Evolutionary conservation across 2,888 invertebrate genomes (phyloP), one percentile per base, ranked within the genome.

Genomic region (Acronicta alni): DNA sequence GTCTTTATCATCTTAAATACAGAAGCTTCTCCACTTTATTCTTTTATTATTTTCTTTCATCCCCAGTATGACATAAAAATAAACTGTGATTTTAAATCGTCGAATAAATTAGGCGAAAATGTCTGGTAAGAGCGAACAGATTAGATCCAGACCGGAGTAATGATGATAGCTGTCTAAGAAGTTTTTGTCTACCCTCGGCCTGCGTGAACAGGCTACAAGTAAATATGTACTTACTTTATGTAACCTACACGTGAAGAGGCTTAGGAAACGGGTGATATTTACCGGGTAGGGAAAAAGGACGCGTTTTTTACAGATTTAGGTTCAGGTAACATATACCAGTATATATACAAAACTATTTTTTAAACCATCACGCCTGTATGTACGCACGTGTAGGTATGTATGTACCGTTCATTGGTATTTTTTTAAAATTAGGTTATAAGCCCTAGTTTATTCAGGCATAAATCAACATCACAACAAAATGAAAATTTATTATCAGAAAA

Each of bases 41-140:
- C 14, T 5, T 5, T 32, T 32, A 35, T 35, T 35, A n/a, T 35
- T 35, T 35, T 30, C 12, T 30, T 30, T 35, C 35, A 35, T 5
- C 14, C n/a, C 35, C 35, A 35, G n/a, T 6, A n/a, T 35, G 35
- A n/a, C 6, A 35, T n/a, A 35, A 35, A 30, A 35, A 35, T 7
- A 35, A 35, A n/a, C 35, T 35, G n/a, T n/a, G 5, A n/a, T n/a
- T 35, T 35, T 35, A 35, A 35, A 35, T 35, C n/a, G 35, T n/a
- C 14, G n/a, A 35, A 35, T n/a, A 35, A 35, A 35, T 35, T 35
- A 35, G 35, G 35, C 35, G 35, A n/a, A 35, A 35, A 35, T 35
- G n/a, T 35, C n/a, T 35, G 35, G n/a, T 35, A n/a, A n/a, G 2
- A 6, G n/a, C n/a, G 35, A 35, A 35, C 35, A 35, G 35, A 35